These are phyloP conservation scores for Petrocephalus schoutedeni DNA, from an alignment of 2,797 vertebrate genomes.

Conservation along the genomic window DNA sequence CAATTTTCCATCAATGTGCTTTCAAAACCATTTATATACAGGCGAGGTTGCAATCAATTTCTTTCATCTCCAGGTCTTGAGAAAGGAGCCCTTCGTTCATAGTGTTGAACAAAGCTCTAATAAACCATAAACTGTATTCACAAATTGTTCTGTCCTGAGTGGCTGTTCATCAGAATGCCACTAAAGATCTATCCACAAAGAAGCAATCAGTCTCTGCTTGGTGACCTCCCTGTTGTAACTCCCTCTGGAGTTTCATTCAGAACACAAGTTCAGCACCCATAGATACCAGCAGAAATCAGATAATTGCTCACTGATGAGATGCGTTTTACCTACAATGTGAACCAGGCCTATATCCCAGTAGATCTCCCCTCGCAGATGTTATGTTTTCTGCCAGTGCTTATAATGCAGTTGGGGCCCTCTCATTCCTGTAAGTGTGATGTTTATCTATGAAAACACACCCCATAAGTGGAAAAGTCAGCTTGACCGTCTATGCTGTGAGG, in stretches of 20 bases:
- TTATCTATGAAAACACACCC: not conserved
- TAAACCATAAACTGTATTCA: not conserved
- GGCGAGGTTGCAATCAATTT: not conserved
- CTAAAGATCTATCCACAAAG: not conserved
- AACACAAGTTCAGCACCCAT: not conserved
- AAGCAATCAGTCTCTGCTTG: not conserved
- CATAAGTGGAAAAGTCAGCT: conserved; percentile 3
- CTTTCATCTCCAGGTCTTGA: not conserved
- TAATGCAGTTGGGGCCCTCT: not conserved
- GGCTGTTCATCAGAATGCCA: not conserved
- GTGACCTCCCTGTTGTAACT: not conserved
- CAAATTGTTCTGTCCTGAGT: not conserved
- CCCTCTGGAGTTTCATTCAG: not conserved
- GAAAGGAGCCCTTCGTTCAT: not conserved
- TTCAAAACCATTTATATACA: not conserved
- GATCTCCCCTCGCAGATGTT: not conserved
- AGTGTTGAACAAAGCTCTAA: not conserved
- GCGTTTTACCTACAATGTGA: not conserved
- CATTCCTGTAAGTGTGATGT: not conserved
- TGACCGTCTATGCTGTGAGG: not conserved
- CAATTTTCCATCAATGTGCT: not conserved
- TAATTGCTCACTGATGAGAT: not conserved
- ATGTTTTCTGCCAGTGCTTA: not conserved
- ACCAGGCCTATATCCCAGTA: not conserved
- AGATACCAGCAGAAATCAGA: not conserved